Evolutionary conservation across 1,140 invertebrate species (phyloP).

Genomic region (Drosophila grimshawi): DNA sequence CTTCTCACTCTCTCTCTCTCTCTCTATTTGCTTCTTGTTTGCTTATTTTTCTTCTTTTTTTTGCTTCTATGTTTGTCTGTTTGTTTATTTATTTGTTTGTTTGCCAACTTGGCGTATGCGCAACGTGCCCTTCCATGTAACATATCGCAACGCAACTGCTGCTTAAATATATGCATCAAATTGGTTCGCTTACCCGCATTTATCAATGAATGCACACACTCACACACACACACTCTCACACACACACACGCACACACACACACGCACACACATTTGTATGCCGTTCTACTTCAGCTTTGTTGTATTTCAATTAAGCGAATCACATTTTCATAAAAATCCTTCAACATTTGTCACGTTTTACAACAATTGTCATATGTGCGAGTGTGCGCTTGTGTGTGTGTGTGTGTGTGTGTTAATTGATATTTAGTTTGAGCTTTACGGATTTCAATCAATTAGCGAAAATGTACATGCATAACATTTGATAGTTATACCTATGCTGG

Average conservation of each 20-base stretch:
- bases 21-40: conserved; percentile 44
- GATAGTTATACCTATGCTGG: neutral
- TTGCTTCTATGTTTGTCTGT: conserved; percentile 27
- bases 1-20: neutral
- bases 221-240: neutral
- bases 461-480: conserved; percentile 5
- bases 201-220: conserved; percentile 39
- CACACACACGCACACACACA: neutral
- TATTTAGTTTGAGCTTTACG: conserved; percentile 7
- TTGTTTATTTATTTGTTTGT: conserved; percentile 80
- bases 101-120: conserved; percentile 76
- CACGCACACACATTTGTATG: neutral
- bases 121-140: conserved; percentile 68
- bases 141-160: conserved; percentile 45
- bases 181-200: conserved; percentile 69
- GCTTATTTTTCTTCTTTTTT: conserved; percentile 47
- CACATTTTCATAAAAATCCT: conserved; percentile 29
- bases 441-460: conserved; percentile 20
- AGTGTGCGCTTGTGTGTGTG: neutral
- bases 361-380: conserved; percentile 8
- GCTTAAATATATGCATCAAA: conserved; percentile 60
- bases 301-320: conserved; percentile 43
- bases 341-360: conserved; percentile 37
- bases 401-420: conserved; percentile 27
- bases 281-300: conserved; percentile 18